These are phyloP conservation scores for Rhabdomys dilectus DNA, from an alignment of 2,113 vertebrate genomes.

Conservation along the genomic window DNA sequence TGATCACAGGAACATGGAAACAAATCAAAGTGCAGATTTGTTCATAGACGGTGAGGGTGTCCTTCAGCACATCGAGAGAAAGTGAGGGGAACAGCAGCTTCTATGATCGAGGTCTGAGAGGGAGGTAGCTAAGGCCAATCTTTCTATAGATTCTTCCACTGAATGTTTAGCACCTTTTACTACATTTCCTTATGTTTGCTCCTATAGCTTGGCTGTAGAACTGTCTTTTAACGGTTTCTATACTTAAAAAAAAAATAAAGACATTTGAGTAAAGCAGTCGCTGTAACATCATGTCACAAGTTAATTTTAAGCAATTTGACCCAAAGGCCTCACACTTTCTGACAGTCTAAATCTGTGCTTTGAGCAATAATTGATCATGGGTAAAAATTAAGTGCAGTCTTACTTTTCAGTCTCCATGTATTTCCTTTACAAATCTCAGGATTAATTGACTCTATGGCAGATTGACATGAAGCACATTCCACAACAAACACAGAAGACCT, in stretches of 20 bases:
- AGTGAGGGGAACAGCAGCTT: background rate
- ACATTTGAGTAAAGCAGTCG: background rate
- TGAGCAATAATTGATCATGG: background rate
- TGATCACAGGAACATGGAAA: conserved; percentile 10
- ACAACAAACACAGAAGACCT: conserved; percentile 71
- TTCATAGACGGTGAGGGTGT: conserved; percentile 58
- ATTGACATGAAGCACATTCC: conserved; percentile 62
- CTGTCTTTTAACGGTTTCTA: conserved; percentile 37
- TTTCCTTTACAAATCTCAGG: conserved; percentile 77
- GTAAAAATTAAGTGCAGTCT: conserved; percentile 59
- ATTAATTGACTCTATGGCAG: conserved; percentile 71
- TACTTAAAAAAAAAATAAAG: background rate
- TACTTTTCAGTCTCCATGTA: conserved; percentile 64
- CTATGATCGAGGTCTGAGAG: background rate
- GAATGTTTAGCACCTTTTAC: conserved; percentile 46
- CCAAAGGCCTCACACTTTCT: background rate
- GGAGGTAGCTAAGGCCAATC: background rate
- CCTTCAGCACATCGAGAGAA: conserved; percentile 62
- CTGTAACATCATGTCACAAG: background rate
- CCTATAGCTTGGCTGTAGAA: conserved; percentile 58
- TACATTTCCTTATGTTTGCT: conserved; percentile 58
- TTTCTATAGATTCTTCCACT: background rate
- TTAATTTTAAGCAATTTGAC: conserved; percentile 37
- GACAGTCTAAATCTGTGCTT: conserved; percentile 45
- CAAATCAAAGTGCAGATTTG: conserved; percentile 50